Conservation (phyloP, 2,888 invertebrate genomes). For the Rhyacophila evoluta region DNA sequence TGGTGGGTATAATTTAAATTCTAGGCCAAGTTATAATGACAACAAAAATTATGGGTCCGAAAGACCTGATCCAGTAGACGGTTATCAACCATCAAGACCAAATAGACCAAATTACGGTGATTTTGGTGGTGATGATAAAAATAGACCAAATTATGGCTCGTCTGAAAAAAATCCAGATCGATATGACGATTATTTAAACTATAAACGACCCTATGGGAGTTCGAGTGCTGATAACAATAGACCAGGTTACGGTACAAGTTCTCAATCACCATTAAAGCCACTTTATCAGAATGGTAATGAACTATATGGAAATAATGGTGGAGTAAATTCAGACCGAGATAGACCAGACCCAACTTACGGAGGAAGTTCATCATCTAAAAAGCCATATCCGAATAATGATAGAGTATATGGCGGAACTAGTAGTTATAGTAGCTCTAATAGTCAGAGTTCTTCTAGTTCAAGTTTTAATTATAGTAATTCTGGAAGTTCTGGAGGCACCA, state of each 20-base stretch:
- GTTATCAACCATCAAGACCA: constrained; percentile 30
- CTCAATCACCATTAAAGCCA: background rate
- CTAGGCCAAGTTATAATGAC: background rate
- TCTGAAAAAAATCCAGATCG: background rate
- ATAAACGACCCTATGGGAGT: background rate
- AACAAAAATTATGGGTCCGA: constrained; percentile 26
- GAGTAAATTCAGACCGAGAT: constrained; percentile 13
- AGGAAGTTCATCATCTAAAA: background rate
- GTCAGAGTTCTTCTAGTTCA: background rate
- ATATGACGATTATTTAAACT: background rate
- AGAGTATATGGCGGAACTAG: constrained; percentile 20
- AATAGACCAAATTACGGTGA: background rate
- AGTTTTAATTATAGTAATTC: background rate
- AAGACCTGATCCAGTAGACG: background rate
- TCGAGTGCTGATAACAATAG: background rate
- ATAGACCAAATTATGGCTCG: constrained; percentile 15
- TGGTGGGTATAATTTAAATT: background rate
- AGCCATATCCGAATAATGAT: constrained; percentile 1
- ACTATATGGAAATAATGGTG: constrained; percentile 19
- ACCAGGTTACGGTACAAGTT: constrained; percentile 23
- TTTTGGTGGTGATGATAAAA: constrained; percentile 26
- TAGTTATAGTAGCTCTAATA: background rate
- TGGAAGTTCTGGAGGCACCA: constrained; percentile 19
- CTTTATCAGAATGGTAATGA: background rate
- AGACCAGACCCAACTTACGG: constrained; percentile 2